These are phyloP conservation scores for Amorpha juglandis DNA, from an alignment of 2,888 invertebrate species.

Conservation along the genomic window DNA sequence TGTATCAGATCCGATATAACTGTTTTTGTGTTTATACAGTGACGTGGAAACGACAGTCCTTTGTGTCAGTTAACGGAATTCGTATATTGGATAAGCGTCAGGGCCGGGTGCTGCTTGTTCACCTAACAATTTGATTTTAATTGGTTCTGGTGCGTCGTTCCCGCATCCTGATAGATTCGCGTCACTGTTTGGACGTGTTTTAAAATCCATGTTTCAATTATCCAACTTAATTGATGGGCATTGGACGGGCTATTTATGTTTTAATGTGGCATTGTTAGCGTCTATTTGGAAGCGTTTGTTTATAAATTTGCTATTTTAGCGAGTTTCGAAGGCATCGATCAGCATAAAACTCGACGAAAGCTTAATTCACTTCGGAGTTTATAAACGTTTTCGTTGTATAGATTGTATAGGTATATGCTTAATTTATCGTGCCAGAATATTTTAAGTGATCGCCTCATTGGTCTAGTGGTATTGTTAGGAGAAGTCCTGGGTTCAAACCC, in stretches of 20 bases:
- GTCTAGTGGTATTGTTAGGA: too few species aligned
- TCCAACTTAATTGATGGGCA: background rate
- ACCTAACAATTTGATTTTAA: conserved; percentile 74
- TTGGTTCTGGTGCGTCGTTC: conserved; percentile 59
- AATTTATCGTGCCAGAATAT: background rate
- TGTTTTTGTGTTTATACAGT: conserved; percentile 57
- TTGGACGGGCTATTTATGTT: background rate
- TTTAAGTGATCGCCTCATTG: too few species aligned
- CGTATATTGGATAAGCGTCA: conserved; percentile 79
- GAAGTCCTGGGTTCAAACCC: too few species aligned
- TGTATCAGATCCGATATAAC: conserved; percentile 31
- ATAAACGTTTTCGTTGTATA: background rate
- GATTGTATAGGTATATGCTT: background rate
- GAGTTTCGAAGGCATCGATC: background rate
- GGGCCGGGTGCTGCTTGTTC: conserved; percentile 65
- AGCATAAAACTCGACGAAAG: background rate
- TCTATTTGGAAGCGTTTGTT: conserved; percentile 3
- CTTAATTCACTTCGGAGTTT: background rate
- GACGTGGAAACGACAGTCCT: conserved; percentile 69
- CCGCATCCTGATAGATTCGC: conserved; percentile 30
- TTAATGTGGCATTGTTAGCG: background rate
- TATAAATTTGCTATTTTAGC: conserved; percentile 12
- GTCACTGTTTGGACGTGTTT: conserved; percentile 16
- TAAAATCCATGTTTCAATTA: conserved; percentile 22
- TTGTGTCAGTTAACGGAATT: conserved; percentile 74